Conservation (phyloP, 2,113 vertebrate species). For the Hydrolagus affinis region DNA sequence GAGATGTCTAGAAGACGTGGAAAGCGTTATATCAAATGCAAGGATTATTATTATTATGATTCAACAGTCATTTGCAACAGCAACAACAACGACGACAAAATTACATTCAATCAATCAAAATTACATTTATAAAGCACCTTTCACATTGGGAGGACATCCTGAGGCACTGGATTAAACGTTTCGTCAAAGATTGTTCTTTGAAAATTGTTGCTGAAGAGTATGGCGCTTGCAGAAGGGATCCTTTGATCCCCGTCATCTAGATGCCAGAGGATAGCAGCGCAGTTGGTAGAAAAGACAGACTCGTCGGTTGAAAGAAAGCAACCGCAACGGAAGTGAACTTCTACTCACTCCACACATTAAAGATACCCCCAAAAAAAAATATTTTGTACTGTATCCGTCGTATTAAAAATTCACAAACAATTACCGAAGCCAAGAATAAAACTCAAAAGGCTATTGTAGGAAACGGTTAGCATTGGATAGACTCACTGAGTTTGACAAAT, state of each 20-base stretch:
- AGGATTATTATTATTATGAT: too few species aligned
- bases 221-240: background rate
- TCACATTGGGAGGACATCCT: too few species aligned
- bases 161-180: background rate
- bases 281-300: background rate
- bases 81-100: too few species aligned
- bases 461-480: background rate
- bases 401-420: background rate
- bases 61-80: too few species aligned
- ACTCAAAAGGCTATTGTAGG: too few species aligned
- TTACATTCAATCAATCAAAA: too few species aligned
- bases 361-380: background rate
- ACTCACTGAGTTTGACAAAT: too few species aligned
- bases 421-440: background rate
- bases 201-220: background rate
- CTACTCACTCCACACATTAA: background rate
- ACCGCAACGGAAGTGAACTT: background rate
- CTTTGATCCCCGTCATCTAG: background rate
- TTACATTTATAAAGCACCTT: background rate
- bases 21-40: too few species aligned
- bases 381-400: background rate
- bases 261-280: background rate
- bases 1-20: too few species aligned
- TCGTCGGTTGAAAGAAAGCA: background rate
- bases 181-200: background rate